Base-by-base conservation (phyloP, 2,797 vertebrate genomes). In the Nyctibius grandis region DNA sequence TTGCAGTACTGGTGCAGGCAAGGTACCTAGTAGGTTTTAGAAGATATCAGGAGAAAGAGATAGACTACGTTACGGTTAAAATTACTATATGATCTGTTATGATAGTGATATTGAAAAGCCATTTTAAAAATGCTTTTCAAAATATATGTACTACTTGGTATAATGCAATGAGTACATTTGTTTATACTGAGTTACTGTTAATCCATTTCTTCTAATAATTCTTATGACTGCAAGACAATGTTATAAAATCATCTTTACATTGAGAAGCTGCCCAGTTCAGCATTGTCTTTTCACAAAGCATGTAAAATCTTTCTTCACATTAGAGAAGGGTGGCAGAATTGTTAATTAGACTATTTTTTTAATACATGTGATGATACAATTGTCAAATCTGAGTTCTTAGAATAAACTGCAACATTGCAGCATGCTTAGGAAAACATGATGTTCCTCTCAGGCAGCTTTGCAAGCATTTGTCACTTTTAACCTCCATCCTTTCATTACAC, bases 1-100 rank as follows among this genome's bases (percentile, higher is more conserved):
- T 96, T 86, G 74, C 94, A 93, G 97, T 97, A 97, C 94, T 86
- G 45, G 60, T 80, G 56, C 88, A 96, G 91, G 50, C 93, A 93
- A 93, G 88, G 84, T 84, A 85, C 85, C 70, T 85, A 79, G 64
- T 79, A 73, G 67, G 76, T 81, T 93, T 50, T 70, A 77, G 48
- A 94, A 81, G 56, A 56, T n/a, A 96, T 64, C 57, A 93, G 69
- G 81, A 93, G 79, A 82, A 95, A 96, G 22, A n/a, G 95, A 81
- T 87, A 93, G 59, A 86, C 87, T 86, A 92, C 91, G 83, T 95
- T 93, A 73, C 3, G 17, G 34, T 63, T 78, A 79, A 96, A 97
- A 96, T 96, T 79, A 87, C 85, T 36, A 7, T 44, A 34, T 45
- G 57, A 57, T 93, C 88, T 96, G 33, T 75, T 96, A 93, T 13